Conservation (phyloP, 2,113 vertebrate species). For the Corydoras sp. region DNA sequence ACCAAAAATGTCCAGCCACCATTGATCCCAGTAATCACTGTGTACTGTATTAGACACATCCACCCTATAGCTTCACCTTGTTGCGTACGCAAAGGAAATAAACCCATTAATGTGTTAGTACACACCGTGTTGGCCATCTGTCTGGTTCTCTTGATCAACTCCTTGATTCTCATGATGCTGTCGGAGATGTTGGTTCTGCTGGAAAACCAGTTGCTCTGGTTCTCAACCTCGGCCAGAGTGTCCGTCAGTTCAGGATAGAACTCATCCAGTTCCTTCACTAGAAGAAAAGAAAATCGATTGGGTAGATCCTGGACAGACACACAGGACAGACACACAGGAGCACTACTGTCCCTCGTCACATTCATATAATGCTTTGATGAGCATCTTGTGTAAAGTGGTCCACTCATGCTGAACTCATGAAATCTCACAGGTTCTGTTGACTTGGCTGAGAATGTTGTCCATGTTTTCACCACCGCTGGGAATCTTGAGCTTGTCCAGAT, state of each 20-base stretch:
- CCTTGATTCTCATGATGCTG: constrained; percentile 73
- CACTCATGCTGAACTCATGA: not conserved
- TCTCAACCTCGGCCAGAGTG: constrained; percentile 69
- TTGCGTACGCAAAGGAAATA: too few species aligned
- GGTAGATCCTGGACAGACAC: too few species aligned
- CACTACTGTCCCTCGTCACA: too few species aligned
- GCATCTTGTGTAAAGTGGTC: too few species aligned
- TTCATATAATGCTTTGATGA: too few species aligned
- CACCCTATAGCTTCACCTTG: too few species aligned
- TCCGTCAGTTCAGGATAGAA: constrained; percentile 58
- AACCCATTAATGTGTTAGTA: not conserved
- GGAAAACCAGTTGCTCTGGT: constrained; percentile 61
- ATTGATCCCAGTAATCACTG: too few species aligned
- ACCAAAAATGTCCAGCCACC: too few species aligned
- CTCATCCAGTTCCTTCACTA: constrained; percentile 70
- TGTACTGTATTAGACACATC: too few species aligned
- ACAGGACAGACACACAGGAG: too few species aligned
- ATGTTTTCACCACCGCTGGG: constrained; percentile 14
- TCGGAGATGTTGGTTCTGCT: constrained; percentile 74
- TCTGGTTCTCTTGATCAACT: constrained; percentile 78
- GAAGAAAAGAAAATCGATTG: constrained; percentile 16
- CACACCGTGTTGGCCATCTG: constrained; percentile 75
- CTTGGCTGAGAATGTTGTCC: constrained; percentile 33
- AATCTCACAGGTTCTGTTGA: constrained; percentile 47
- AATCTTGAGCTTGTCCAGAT: constrained; percentile 61